Percentiles rank a stretch among this genome's conserved stretches.
Evolutionary conservation across 2,888 invertebrate genomes (phyloP).

Genomic region (Tachina fera): DNA sequence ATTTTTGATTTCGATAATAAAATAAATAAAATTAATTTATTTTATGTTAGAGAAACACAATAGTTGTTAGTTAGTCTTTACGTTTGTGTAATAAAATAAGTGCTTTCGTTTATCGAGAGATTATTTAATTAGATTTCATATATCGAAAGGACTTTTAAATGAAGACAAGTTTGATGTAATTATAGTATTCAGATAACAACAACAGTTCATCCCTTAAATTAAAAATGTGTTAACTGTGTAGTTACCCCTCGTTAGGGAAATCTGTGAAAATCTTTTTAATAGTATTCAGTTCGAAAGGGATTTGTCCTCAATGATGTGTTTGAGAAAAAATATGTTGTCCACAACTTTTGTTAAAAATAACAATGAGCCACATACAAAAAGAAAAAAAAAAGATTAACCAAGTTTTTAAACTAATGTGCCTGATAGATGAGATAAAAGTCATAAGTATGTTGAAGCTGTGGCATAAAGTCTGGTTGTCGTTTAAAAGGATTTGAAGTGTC

Average conservation of each 20-base stretch:
- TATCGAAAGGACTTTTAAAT: slow-evolving; percentile 16
- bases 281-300: no score
- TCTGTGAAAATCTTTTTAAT: not conserved
- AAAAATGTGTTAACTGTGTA: not conserved
- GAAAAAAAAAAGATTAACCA: no score
- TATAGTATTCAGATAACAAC: slow-evolving; percentile 35
- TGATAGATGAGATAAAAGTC: no score
- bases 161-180: slow-evolving; percentile 33
- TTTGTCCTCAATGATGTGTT: no score
- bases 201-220: not conserved
- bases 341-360: no score
- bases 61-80: no score
- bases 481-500: no score
- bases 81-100: slow-evolving; percentile 32
- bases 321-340: no score
- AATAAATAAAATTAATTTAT: slow-evolving; percentile 5
- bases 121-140: slow-evolving; percentile 59
- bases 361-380: no score
- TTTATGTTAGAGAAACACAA: slow-evolving; percentile 2
- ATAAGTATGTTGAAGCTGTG: no score
- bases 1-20: slow-evolving; percentile 28
- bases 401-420: no score
- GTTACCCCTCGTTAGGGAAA: not conserved
- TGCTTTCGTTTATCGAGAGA: slow-evolving; percentile 43
- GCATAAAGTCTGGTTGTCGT: no score